These are phyloP conservation scores for Lordiphosa clarofinis DNA, from an alignment of 1,140 invertebrate species.

Conservation along the genomic window DNA sequence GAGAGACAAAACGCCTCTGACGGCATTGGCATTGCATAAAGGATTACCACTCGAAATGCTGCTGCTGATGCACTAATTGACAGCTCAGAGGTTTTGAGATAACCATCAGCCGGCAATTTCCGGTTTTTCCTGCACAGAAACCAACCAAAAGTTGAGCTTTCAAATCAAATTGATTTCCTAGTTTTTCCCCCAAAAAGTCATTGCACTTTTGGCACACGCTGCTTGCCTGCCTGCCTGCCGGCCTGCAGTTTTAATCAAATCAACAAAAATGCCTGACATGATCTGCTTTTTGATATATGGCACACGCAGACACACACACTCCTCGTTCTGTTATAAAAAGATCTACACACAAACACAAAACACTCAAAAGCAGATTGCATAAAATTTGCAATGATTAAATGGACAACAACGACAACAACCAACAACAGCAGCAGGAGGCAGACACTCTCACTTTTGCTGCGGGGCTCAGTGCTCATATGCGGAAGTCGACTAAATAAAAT, in stretches of 20 bases:
- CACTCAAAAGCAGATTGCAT: conserved; percentile 62
- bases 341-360: conserved; percentile 41
- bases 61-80: conserved; percentile 25
- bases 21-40: conserved; percentile 23
- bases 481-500: conserved; percentile 48
- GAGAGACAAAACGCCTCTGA: conserved; percentile 3
- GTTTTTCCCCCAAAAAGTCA: conserved; percentile 31
- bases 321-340: conserved; percentile 49
- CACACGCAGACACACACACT: conserved; percentile 24
- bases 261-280: conserved; percentile 30
- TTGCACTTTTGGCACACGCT: conserved; percentile 60
- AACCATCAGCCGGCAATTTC: conserved; percentile 6
- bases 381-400: conserved; percentile 76
- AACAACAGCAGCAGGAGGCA: conserved; percentile 3
- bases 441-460: conserved; percentile 58
- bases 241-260: conserved; percentile 36
- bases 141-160: not conserved
- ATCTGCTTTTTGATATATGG: conserved; percentile 59
- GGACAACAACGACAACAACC: conserved; percentile 37
- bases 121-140: conserved; percentile 15
- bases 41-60: conserved; percentile 18
- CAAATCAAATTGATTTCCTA: not conserved
- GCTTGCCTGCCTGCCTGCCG: no score
- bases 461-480: conserved; percentile 33
- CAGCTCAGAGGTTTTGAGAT: conserved; percentile 31